Evolutionary conservation across 2,888 invertebrate species (phyloP), one percentile per base, ranked within the genome.

Genomic region (Malthinus flaveolus): DNA sequence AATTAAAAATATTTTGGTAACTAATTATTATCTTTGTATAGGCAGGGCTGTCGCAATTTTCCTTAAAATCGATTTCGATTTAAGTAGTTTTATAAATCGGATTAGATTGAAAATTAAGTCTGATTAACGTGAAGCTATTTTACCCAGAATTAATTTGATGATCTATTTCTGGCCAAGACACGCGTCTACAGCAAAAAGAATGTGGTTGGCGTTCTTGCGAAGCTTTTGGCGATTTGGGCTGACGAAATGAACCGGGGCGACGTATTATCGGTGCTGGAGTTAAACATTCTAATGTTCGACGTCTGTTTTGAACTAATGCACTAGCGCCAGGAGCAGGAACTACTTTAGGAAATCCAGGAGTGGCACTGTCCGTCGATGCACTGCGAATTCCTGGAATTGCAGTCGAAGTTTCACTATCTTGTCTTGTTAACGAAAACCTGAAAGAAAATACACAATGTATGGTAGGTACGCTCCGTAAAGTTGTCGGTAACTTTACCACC

Each of bases 161-260:
- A 77, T 92, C 91, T 58, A 92, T 88, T 78, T 92, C 92, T 7
- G 91, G 92, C 92, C 92, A 92, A 33, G 91, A 91, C 33, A 88
- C 83, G 45, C 91, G 83, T 49, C 92, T 82, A 66, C 88, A 87
- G 77, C 91, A 91, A 75, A 91, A 92, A 77, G 89, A 83, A 32
- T 87, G 84, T 7, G 88, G 87, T 51, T 87, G 85, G 69, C 74
- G 62, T 31, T 65, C 62, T 35, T 66, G 68, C 49, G 69, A 65
- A 31, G 69, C 70, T 42, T 87, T 86, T 8, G 84, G 83, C 23
- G 82, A 80, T 54, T 79, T 82, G 15, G 83, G 81, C 31, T 81
- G 80, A 36, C 82, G 71, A 71, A 84, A 83, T 11, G 82, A 82
- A 8, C 82, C 82, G 5, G 81, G 80, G 32, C 83, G 73, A 5